These are phyloP conservation scores for Saguinus midas DNA, from an alignment of 2,113 vertebrate genomes.

Conservation along the genomic window DNA sequence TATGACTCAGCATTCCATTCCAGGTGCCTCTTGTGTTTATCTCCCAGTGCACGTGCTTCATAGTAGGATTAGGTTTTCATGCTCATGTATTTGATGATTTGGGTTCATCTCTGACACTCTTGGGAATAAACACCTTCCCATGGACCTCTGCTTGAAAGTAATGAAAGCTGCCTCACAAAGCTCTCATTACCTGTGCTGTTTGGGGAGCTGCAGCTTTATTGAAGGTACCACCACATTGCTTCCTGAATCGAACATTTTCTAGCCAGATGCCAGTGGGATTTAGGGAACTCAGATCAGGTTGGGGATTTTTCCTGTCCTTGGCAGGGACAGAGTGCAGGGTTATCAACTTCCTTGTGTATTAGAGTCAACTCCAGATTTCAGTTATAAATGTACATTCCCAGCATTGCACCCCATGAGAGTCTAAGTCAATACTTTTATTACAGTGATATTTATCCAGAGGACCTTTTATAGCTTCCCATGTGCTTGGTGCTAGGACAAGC, in stretches of 20 bases:
- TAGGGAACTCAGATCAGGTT: neutral
- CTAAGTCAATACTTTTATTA: constrained; percentile 2
- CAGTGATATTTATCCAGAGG: neutral
- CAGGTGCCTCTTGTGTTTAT: neutral
- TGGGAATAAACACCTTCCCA: neutral
- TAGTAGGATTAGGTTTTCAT: neutral
- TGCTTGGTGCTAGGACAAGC: neutral
- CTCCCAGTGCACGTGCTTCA: neutral
- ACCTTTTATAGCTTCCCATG: neutral
- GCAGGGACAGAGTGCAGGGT: neutral
- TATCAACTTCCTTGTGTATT: neutral
- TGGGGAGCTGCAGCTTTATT: neutral
- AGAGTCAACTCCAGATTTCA: neutral
- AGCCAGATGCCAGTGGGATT: neutral
- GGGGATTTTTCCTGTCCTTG: constrained; percentile 24
- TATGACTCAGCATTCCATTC: neutral
- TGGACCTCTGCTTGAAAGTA: neutral
- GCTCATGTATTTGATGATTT: neutral
- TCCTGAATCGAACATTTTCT: constrained; percentile 40
- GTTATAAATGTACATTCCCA: neutral
- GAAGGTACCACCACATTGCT: neutral
- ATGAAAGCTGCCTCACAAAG: neutral
- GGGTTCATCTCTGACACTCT: neutral
- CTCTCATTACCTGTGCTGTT: neutral
- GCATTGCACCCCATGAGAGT: neutral